Evolutionary conservation across 2,888 invertebrate species (phyloP), one percentile per base, ranked within the genome.

Genomic region (Rhimphoctona megacephalus): DNA sequence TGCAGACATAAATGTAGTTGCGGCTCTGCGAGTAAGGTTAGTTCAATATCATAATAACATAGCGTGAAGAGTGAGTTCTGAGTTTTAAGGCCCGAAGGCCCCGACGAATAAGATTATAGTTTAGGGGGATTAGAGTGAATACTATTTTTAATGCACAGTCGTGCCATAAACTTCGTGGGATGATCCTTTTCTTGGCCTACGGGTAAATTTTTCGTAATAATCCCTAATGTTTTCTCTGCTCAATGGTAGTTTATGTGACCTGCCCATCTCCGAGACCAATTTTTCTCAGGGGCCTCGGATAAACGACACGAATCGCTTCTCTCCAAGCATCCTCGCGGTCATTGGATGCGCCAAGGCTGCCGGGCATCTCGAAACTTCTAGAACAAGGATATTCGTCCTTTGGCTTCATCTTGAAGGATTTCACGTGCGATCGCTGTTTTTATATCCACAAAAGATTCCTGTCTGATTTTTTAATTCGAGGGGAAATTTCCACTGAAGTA

Each of bases 41-140:
- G 66, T 36, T 22, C n/a, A 33, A n/a, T 30, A 77, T 49, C n/a
- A 9, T 52, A 77, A 66, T 52, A 67, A 25, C 36, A 22, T 33
- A n/a, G 11, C 30, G 9, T 17, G 33, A 19, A 64, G 49, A 25
- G 64, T 52, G 25, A 64, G 64, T 72, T 52, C 17, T 36, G 30
- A 19, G 33, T 64, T 57, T 25, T n/a, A 46, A 69, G 73, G 52
- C 69, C 74, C 61, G 9, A 43, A 69, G 76, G 81, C 11, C 25
- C 22, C 69, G 74, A 54, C 76, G 67, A 85, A 85, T 78, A 67
- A 61, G 72, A 77, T 81, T 81, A 85, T 66, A 66, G 77, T 64
- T 67, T 25, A 43, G 52, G 72, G 72, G 30, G 49, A 33, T 73
- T 22, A 46, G 17, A 25, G 72, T 57, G 64, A 73, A 73, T 57